Base-by-base conservation (phyloP, 2,113 vertebrate genomes). In the Notarius lentiginosus region DNA sequence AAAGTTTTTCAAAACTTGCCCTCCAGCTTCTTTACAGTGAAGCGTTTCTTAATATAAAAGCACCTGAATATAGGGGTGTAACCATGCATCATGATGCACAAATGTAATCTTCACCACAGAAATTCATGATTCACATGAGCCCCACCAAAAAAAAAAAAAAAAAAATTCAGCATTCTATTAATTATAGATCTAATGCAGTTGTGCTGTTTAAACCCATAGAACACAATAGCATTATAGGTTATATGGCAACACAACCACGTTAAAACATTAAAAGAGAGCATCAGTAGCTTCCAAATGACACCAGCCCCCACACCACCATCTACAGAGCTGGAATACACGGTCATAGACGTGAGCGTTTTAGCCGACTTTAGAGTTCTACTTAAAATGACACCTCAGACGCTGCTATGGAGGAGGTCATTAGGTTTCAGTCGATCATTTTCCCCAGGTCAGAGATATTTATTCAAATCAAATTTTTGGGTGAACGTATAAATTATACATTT, bases 11-110 rank as follows among this genome's bases (percentile, higher is more conserved):
- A 58, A 7, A 30, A 10, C 17, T 58, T 79, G 53, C 27, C n/a
- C n/a, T 70, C 6, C 15, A 66, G 24, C 24, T 70, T 70, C 47
- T 72, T 63, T 66, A 30, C 17, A 27, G 12, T 79, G 18, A 63
- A 51, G 72, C n/a, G 58, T 72, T 81, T 41, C 30, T 47, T 0
- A 41, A 27, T n/a, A 60, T 58, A 80, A 84, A 79, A 88, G 8
- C 17, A 22, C 56, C 68, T 51, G 47, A 66, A 82, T 51, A 51
- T 53, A 83, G 1, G 5, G 1, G 47, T 53, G 22, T n/a, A 53
- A 76, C 73, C 22, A 14, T 76, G 49, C 30, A 70, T 15, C 12
- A 27, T 2, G 5, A 70, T 70, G 47, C 22, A 47, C 47, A 47
- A 41, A 47, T 41, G 41, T 41, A 41, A 41, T 41, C 4, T 41